These are phyloP conservation scores for Sparidentex hasta DNA, from an alignment of 2,797 vertebrate genomes.

Conservation along the genomic window DNA sequence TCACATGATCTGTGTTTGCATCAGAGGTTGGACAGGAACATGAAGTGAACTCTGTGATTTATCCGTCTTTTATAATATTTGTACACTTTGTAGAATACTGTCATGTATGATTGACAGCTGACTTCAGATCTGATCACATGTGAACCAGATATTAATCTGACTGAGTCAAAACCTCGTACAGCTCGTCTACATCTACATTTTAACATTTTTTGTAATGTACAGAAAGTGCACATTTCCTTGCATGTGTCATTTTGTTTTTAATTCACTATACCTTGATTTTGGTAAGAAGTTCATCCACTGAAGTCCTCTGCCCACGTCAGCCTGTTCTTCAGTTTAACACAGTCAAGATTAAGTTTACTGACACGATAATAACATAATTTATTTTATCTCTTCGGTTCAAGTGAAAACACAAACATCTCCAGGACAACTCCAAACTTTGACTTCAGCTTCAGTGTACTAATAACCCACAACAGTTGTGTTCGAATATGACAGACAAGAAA, in stretches of 20 bases:
- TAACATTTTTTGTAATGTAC: neutral
- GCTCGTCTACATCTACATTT: neutral
- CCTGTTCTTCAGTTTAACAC: too few relatives aligned
- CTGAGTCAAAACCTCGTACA: neutral
- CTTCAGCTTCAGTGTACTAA: neutral
- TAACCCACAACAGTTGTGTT: neutral
- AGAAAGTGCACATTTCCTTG: neutral
- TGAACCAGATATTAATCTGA: neutral
- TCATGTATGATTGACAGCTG: neutral
- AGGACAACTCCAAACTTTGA: neutral
- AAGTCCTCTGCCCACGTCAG: too few relatives aligned
- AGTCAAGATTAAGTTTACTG: neutral
- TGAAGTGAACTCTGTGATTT: neutral
- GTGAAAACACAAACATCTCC: neutral
- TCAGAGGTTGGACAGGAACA: neutral
- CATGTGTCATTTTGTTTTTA: neutral
- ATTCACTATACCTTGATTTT: neutral
- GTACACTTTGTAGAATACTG: neutral
- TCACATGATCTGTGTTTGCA: neutral
- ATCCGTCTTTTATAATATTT: neutral
- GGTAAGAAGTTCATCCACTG: neutral
- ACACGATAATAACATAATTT: neutral
- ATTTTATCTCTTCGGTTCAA: neutral
- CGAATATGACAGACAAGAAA: neutral
- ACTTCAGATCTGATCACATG: neutral